phyloP scores from a whole-genome alignment of 2,888 invertebrate genomes.

The Drosophila meridionalis region DNA sequence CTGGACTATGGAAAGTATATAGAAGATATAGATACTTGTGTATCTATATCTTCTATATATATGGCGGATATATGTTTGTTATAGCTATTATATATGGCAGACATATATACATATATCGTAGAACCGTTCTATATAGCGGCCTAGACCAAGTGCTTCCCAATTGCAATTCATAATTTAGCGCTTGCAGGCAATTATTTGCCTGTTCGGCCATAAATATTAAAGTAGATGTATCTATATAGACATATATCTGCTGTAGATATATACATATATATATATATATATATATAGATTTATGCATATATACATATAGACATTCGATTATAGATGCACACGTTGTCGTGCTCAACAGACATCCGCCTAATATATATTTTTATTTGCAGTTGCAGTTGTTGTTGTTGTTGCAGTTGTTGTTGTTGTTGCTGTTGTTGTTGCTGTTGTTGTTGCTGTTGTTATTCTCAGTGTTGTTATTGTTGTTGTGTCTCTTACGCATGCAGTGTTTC shows the following conservation, averaged over 20 bases:
- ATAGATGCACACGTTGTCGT: constrained; percentile 67
- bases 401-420: constrained; percentile 19
- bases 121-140: neutral
- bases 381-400: constrained; percentile 31
- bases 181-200: constrained; percentile 5
- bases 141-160: constrained; percentile 14
- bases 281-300: neutral
- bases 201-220: constrained; percentile 42
- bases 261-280: neutral
- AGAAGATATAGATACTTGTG: neutral
- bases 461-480: constrained; percentile 43
- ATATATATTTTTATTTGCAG: constrained; percentile 36
- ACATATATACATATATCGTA: neutral
- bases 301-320: constrained; percentile 41
- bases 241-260: neutral
- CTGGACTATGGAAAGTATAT: constrained; percentile 6
- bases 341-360: constrained; percentile 60
- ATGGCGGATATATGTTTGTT: neutral
- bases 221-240: constrained; percentile 3
- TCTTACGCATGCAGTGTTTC: constrained; percentile 71
- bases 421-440: constrained; percentile 10
- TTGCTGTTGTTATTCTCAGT: constrained; percentile 33
- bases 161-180: constrained; percentile 11
- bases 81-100: neutral
- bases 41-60: too few relatives aligned